A percentile compares a stretch with the other conserved stretches of the same genome.
Conservation (phyloP, 1,140 invertebrate genomes). For the Maconellicoccus hirsutus region DNA sequence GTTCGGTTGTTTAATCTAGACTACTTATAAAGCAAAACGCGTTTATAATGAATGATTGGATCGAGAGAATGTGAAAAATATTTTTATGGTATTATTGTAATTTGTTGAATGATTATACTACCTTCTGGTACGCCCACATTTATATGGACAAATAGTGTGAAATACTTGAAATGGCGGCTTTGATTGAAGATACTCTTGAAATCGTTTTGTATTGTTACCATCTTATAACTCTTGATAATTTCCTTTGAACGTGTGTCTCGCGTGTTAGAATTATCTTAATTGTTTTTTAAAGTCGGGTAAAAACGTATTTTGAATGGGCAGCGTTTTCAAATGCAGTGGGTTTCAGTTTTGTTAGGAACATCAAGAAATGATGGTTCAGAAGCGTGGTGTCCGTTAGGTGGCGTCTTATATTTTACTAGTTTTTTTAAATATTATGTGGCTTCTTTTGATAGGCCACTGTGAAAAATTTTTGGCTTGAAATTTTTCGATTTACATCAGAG, state of each 20-base stretch:
- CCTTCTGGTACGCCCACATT: conserved; percentile 1
- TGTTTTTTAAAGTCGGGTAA: background rate
- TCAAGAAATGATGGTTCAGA: no score
- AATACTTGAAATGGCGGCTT: conserved; percentile 3
- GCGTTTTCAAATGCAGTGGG: background rate
- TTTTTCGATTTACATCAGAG: no score
- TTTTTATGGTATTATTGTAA: background rate
- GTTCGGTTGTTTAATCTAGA: no score
- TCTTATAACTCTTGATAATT: background rate
- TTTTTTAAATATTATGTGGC: no score
- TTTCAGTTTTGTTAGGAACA: background rate
- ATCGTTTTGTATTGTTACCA: background rate
- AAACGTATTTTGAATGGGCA: background rate
- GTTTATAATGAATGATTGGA: no score
- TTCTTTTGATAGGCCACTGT: no score
- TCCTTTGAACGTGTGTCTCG: background rate
- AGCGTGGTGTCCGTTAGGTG: no score
- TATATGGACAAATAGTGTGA: background rate
- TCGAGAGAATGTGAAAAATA: background rate
- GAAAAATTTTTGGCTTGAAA: no score
- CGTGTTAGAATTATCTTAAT: background rate
- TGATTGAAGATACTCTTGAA: background rate
- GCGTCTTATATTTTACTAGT: no score
- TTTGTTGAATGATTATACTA: background rate
- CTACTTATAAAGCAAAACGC: no score